Conservation (phyloP, 1,140 invertebrate genomes). For the Anastatus disparis region DNA sequence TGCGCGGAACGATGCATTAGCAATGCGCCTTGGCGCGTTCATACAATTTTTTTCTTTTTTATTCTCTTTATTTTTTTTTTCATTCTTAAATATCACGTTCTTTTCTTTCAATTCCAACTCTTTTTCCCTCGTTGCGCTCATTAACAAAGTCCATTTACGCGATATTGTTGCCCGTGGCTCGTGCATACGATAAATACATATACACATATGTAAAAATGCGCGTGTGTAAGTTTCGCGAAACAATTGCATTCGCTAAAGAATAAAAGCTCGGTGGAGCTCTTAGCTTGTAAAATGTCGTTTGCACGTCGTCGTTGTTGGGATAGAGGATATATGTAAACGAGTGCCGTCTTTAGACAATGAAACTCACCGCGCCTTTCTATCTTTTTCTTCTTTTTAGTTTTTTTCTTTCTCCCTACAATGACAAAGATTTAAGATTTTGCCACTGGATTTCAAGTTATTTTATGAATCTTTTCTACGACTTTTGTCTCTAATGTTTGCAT, state of each 20-base stretch:
- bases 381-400: background rate
- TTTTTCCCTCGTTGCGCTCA: conserved; percentile 30
- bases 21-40: background rate
- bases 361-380: background rate
- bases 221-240: too few relatives aligned
- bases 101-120: too few relatives aligned
- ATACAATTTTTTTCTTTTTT: conserved; percentile 16
- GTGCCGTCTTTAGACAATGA: conserved; percentile 15
- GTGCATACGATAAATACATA: background rate
- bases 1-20: too few relatives aligned
- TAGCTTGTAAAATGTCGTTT: conserved; percentile 24
- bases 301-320: background rate
- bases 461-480: too few relatives aligned
- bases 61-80: too few relatives aligned
- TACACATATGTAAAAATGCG: background rate
- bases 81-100: too few relatives aligned
- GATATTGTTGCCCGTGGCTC: background rate
- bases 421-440: background rate
- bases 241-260: background rate
- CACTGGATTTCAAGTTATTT: background rate
- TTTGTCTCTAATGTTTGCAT: background rate
- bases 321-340: conserved; percentile 17
- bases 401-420: background rate
- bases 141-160: conserved; percentile 41
- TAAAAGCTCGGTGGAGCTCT: conserved; percentile 12